Evolutionary conservation across 2,113 vertebrate genomes (phyloP), one percentile per base, ranked within the genome.

Genomic region (Indicator maculatus): DNA sequence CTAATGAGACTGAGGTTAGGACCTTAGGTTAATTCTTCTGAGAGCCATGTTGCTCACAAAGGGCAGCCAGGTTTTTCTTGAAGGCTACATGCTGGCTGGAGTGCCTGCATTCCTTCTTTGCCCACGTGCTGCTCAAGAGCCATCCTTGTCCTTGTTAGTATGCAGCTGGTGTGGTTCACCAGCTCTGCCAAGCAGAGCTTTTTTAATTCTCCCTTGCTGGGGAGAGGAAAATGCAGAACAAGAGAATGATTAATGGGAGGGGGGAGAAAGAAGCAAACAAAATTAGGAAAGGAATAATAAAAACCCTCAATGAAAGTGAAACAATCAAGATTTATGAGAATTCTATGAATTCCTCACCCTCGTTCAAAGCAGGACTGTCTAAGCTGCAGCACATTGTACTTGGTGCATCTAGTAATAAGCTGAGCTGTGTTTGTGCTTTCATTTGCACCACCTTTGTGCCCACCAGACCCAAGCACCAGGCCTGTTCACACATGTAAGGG

Each of bases 191-290:
- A 93, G 70, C 86, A 77, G 41, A 73, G 88, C 52, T 59, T 81
- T 44, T 96, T 93, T 91, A 86, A 93, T 94, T 95, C 88, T 91
- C 72, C 65, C 85, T 94, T 0, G 0, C 64, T 47, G 39, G 52
- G 90, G 90, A 96, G 72, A 93, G 72, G 59, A 95, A 94, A 94
- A 60, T 96, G 93, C 72, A 73, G 65, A 95, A 94, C 41, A 80
- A 89, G 93, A 70, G 64, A 85, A 86, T 89, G 72, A 94, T 95
- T 94, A 89, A 93, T 38, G n/a, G 19, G 1, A 14, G 24, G 38
- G 14, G 11, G 12, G 17, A 38, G 52, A 36, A 36, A 70, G 76
- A 7, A n/a, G 13, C 55, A 95, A 96, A 76, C 67, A 88, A 83
- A 76, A 86, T 93, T 83, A 1, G 3, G 70, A 92, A 77, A 76